Evolutionary conservation across 2,797 vertebrate genomes (phyloP).

Genomic region (Luscinia luscinia): DNA sequence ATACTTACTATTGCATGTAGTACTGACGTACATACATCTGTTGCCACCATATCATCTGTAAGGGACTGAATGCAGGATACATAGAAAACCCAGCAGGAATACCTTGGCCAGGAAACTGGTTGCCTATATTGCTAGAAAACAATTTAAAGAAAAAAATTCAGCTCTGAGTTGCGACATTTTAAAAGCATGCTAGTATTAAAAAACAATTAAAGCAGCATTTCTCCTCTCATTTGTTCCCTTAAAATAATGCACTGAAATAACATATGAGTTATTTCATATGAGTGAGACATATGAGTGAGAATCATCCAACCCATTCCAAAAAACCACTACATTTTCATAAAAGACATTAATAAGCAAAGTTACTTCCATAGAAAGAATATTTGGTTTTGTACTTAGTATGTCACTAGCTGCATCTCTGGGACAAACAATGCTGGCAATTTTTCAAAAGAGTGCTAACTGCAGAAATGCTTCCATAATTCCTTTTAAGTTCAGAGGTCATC

Average conservation of each 20-base stretch:
- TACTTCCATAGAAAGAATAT: neutral
- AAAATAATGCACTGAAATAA: neutral
- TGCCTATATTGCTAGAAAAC: constrained; percentile 80
- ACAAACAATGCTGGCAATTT: neutral
- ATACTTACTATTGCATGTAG: constrained; percentile 93
- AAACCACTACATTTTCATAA: neutral
- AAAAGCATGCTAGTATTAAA: neutral
- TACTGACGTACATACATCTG: constrained; percentile 92
- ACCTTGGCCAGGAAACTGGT: constrained; percentile 77
- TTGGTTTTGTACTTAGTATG: neutral
- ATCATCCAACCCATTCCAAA: neutral
- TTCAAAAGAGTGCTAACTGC: neutral
- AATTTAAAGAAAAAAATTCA: neutral
- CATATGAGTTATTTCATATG: neutral
- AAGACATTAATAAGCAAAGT: neutral
- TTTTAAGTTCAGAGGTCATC: neutral
- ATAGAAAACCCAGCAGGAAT: constrained; percentile 75
- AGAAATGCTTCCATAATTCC: neutral
- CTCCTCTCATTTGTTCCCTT: neutral
- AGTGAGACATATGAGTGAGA: neutral
- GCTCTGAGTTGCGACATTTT: neutral
- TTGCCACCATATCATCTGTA: constrained; percentile 95
- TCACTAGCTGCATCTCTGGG: neutral
- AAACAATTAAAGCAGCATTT: neutral
- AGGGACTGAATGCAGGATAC: constrained; percentile 88